A percentile compares a stretch with the other conserved stretches of the same genome.
phyloP scores from a whole-genome alignment of 2,113 vertebrate species.

The Notothenia coriiceps region DNA sequence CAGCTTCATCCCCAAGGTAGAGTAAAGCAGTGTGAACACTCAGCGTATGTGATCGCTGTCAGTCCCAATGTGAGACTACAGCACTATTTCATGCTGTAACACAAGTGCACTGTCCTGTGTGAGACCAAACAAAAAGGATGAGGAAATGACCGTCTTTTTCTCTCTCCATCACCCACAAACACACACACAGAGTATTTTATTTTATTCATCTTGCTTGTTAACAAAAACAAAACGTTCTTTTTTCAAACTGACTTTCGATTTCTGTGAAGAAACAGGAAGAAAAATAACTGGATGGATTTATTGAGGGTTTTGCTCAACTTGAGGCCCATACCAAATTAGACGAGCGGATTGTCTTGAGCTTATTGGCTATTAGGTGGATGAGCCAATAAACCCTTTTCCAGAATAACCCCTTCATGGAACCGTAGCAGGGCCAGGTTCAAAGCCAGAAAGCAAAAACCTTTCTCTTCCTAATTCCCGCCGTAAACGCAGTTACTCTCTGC shows the following conservation, averaged over 20 bases:
- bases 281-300: constrained; percentile 41
- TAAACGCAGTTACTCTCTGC: constrained; percentile 64
- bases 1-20: constrained; percentile 98
- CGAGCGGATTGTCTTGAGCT: constrained; percentile 67
- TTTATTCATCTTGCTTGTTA: not conserved
- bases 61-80: not conserved
- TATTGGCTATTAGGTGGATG: constrained; percentile 76
- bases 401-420: constrained; percentile 42
- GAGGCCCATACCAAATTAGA: constrained; percentile 61
- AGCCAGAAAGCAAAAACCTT: constrained; percentile 60
- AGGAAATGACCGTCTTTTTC: not conserved
- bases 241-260: constrained; percentile 25
- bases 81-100: not conserved
- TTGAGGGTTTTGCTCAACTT: constrained; percentile 26
- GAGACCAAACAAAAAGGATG: no score
- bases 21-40: constrained; percentile 10
- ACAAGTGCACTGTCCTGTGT: not conserved
- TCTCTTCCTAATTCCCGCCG: constrained; percentile 62
- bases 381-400: constrained; percentile 66
- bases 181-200: not conserved
- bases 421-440: constrained; percentile 55
- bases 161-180: not conserved
- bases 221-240: no score
- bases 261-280: constrained; percentile 6
- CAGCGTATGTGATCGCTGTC: constrained; percentile 11